phyloP scores from a whole-genome alignment of 2,797 vertebrate species.

The Pseudochirops cupreus region DNA sequence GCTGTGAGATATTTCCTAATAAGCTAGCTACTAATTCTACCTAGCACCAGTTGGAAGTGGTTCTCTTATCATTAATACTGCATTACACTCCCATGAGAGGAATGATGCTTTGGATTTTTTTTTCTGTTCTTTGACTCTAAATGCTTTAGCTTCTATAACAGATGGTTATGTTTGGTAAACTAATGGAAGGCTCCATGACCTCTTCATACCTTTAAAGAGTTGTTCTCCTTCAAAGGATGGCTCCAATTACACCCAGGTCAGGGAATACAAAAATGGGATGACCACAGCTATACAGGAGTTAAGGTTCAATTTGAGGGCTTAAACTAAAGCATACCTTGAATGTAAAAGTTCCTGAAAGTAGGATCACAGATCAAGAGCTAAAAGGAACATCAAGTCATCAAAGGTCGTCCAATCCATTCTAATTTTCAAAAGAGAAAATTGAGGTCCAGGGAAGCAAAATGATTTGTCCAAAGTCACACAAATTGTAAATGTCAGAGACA shows the following conservation, averaged over 20 bases:
- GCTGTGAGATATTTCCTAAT: background rate
- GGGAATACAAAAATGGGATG: background rate
- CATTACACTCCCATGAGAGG: background rate
- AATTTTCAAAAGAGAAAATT: background rate
- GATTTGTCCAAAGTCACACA: background rate
- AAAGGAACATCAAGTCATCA: background rate
- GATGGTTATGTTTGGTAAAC: background rate
- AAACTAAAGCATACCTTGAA: background rate
- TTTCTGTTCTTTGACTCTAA: background rate
- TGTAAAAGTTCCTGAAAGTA: background rate
- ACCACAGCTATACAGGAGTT: background rate
- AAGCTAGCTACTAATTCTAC: background rate
- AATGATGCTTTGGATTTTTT: background rate
- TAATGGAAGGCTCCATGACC: background rate
- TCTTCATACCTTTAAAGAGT: background rate
- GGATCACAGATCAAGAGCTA: background rate
- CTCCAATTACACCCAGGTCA: background rate
- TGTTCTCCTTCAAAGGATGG: background rate
- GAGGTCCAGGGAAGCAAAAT: background rate
- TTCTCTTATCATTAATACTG: background rate
- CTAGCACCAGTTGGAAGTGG: background rate
- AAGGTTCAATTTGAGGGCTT: background rate
- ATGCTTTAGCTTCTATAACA: background rate
- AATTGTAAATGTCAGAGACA: background rate
- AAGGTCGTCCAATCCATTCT: background rate